These are phyloP conservation scores for Chrysopa pallens DNA, from an alignment of 1,140 invertebrate species.

Conservation along the genomic window DNA sequence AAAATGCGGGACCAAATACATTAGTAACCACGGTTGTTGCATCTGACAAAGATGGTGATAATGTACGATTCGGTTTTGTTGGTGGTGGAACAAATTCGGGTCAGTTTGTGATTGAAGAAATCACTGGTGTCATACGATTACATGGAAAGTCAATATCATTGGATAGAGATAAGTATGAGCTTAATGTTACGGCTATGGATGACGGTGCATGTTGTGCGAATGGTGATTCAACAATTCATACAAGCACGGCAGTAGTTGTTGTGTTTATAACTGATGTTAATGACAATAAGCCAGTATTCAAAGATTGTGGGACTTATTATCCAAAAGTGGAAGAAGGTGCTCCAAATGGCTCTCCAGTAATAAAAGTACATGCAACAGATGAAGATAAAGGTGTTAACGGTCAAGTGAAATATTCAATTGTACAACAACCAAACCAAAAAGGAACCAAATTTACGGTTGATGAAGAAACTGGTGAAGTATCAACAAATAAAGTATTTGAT, in stretches of 20 bases:
- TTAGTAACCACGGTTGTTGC: slow-evolving; percentile 87
- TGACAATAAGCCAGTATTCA: slow-evolving; percentile 87
- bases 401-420: slow-evolving; percentile 85
- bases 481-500: slow-evolving; percentile 90
- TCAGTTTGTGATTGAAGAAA: slow-evolving; percentile 89
- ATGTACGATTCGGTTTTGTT: slow-evolving; percentile 84
- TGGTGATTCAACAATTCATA: slow-evolving; percentile 70
- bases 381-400: slow-evolving; percentile 89
- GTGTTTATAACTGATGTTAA: slow-evolving; percentile 94
- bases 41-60: slow-evolving; percentile 89
- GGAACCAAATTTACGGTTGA: slow-evolving; percentile 90
- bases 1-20: slow-evolving; percentile 86
- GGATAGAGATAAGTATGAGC: slow-evolving; percentile 77
- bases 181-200: slow-evolving; percentile 87
- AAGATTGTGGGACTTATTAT: slow-evolving; percentile 78
- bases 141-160: slow-evolving; percentile 68
- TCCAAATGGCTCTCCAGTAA: slow-evolving; percentile 78
- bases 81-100: slow-evolving; percentile 75
- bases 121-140: slow-evolving; percentile 82
- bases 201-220: slow-evolving; percentile 84
- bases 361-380: slow-evolving; percentile 85
- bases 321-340: slow-evolving; percentile 87
- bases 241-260: slow-evolving; percentile 86
- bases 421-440: slow-evolving; percentile 91
- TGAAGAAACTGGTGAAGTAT: slow-evolving; percentile 85